Percentiles rank a stretch among this genome's conserved stretches.
These are phyloP conservation scores for Platycnemis pennipes DNA, from an alignment of 2,888 invertebrate species.

Conservation along the genomic window DNA sequence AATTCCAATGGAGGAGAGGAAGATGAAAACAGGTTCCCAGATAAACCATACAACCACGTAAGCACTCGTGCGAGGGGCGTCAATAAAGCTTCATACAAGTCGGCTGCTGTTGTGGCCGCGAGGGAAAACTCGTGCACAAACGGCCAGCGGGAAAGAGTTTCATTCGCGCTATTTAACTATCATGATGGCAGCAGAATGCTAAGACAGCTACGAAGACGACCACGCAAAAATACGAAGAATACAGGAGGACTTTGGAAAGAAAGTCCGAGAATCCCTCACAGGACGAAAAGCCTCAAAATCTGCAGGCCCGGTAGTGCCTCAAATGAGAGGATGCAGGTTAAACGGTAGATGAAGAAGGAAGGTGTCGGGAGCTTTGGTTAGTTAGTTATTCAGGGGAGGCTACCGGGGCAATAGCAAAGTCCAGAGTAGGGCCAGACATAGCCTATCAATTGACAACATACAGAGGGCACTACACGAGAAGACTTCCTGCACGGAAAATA, in stretches of 20 bases:
- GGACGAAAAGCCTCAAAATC: no score
- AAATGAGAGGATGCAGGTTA: no score
- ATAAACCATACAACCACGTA: constrained; percentile 9
- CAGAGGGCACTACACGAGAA: no score
- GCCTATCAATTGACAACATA: no score
- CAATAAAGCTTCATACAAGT: constrained; percentile 23
- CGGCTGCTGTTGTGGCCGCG: background rate
- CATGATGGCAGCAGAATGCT: constrained; percentile 41
- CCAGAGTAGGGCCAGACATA: no score
- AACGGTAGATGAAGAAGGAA: background rate
- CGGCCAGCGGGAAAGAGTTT: constrained; percentile 51
- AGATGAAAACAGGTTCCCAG: constrained; percentile 30
- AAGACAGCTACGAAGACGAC: background rate
- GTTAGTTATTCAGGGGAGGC: no score
- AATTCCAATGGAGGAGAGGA: background rate
- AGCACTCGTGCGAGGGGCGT: constrained; percentile 9
- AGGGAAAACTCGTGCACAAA: constrained; percentile 48
- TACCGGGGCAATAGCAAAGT: no score
- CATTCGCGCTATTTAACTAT: constrained; percentile 10
- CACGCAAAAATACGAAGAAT: background rate
- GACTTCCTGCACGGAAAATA: no score
- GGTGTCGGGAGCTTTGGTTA: no score
- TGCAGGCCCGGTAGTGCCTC: background rate
- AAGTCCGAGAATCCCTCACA: no score
- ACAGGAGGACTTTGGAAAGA: background rate